Evolutionary conservation across 2,888 invertebrate genomes (phyloP).

Genomic region (Dioctria rufipes): DNA sequence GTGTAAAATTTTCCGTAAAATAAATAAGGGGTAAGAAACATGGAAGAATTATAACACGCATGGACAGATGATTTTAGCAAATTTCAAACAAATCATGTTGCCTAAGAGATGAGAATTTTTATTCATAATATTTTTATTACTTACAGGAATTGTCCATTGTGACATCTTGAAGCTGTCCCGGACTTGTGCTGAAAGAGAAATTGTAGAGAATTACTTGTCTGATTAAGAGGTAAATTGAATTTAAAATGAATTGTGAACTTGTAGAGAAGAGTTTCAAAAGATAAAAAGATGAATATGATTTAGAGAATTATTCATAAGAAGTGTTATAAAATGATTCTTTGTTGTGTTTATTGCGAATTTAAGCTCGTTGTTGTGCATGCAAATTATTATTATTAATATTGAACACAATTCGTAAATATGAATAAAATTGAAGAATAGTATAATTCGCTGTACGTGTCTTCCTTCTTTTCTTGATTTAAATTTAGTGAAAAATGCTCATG

Average conservation of each 20-base stretch:
- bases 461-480: no score
- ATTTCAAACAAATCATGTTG: background rate
- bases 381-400: no score
- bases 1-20: background rate
- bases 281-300: background rate
- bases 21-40: no score
- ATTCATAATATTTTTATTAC: constrained; percentile 59
- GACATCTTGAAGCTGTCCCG: constrained; percentile 80
- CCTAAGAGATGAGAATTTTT: background rate
- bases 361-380: background rate
- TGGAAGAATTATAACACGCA: no score
- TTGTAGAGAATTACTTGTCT: constrained; percentile 58
- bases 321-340: constrained; percentile 23
- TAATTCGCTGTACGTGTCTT: no score
- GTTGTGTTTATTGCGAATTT: background rate
- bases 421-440: no score
- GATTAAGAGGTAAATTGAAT: constrained; percentile 17
- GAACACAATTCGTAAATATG: background rate
- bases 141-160: constrained; percentile 74
- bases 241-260: constrained; percentile 26
- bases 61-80: no score
- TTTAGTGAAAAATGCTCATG: no score
- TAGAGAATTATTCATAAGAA: constrained; percentile 8
- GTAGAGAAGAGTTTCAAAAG: constrained; percentile 1
- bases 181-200: constrained; percentile 77